Conservation (phyloP, 2,113 vertebrate species). For the Datnioides undecimradiatus region DNA sequence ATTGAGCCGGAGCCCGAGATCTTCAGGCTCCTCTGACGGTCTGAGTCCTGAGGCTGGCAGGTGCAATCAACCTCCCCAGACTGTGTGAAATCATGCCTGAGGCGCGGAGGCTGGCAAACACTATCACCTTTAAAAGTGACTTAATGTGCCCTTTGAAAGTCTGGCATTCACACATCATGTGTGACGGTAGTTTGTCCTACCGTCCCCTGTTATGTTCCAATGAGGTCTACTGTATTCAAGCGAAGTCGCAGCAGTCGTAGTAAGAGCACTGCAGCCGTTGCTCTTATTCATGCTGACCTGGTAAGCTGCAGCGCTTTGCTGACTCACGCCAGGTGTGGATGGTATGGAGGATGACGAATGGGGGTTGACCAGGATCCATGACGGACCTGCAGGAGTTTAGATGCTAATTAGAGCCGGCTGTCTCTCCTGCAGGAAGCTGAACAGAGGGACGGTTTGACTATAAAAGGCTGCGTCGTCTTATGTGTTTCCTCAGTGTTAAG, state of each 20-base stretch:
- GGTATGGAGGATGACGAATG: slow-evolving; percentile 6
- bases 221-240: neutral
- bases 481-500: too few relatives aligned
- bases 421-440: neutral
- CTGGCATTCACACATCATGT: neutral
- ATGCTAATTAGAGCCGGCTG: too few relatives aligned
- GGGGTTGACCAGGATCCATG: neutral
- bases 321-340: neutral
- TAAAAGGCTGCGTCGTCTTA: neutral
- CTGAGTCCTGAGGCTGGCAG: slow-evolving; percentile 6
- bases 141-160: neutral
- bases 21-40: neutral
- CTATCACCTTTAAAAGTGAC: neutral
- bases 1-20: neutral
- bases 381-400: neutral
- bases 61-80: neutral
- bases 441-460: too few relatives aligned
- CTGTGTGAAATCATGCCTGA: neutral
- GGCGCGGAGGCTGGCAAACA: neutral
- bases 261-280: neutral
- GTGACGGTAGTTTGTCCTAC: neutral
- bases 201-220: neutral
- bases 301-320: neutral
- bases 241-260: neutral
- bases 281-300: neutral